A percentile compares a stretch with the other conserved stretches of the same genome.
Evolutionary conservation across 2,113 vertebrate genomes (phyloP).

Genomic region (Pseudolaguvia tuberculata): DNA sequence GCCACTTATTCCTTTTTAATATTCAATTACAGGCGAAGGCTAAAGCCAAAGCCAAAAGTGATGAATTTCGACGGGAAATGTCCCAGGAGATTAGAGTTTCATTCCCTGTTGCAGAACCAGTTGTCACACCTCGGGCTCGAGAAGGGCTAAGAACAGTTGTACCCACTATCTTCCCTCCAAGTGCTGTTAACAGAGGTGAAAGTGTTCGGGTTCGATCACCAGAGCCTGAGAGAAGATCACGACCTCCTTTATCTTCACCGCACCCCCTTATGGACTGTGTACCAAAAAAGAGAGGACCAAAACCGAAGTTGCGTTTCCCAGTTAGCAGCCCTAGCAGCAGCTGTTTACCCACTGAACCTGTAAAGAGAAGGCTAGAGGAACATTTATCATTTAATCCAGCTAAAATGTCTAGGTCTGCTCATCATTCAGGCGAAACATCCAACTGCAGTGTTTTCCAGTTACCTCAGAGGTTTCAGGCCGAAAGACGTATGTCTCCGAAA

Average conservation of each 20-base stretch:
- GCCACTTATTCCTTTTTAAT: not conserved
- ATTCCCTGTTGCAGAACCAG: constrained; percentile 80
- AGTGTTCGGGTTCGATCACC: constrained; percentile 58
- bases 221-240: constrained; percentile 58
- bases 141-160: constrained; percentile 89
- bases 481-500: constrained; percentile 50
- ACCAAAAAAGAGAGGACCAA: constrained; percentile 84
- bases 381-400: constrained; percentile 65
- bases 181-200: constrained; percentile 76
- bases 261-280: constrained; percentile 49
- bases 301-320: constrained; percentile 69
- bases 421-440: constrained; percentile 53
- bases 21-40: constrained; percentile 67
- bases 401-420: constrained; percentile 42
- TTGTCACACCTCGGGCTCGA: constrained; percentile 81
- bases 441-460: constrained; percentile 79
- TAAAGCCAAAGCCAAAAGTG: constrained; percentile 88
- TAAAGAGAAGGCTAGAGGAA: constrained; percentile 68
- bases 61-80: constrained; percentile 85
- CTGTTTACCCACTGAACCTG: constrained; percentile 53
- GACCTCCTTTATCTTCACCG: not conserved
- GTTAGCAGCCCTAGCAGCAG: constrained; percentile 57
- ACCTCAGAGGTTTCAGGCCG: constrained; percentile 78
- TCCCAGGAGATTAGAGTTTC: constrained; percentile 80
- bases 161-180: constrained; percentile 74